Conservation (phyloP, 2,113 vertebrate genomes). For the Nycticorax nycticorax region DNA sequence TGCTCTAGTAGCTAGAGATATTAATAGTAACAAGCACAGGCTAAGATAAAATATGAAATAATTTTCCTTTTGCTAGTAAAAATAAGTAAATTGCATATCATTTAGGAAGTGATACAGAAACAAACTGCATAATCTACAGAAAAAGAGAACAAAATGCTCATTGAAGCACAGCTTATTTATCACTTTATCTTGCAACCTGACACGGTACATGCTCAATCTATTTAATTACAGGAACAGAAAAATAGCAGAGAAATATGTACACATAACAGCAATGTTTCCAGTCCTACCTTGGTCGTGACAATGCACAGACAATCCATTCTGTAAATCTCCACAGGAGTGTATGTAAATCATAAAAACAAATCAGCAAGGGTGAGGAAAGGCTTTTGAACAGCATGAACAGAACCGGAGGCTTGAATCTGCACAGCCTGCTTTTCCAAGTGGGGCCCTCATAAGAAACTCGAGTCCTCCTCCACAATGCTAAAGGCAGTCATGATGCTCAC, state of each 20-base stretch:
- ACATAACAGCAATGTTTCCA: constrained; percentile 68
- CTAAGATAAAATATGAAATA: constrained; percentile 47
- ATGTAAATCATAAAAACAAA: constrained; percentile 83
- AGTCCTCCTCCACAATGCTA: constrained; percentile 84
- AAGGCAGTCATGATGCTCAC: constrained; percentile 80
- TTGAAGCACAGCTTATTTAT: constrained; percentile 64
- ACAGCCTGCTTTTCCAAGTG: constrained; percentile 76
- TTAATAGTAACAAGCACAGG: constrained; percentile 69
- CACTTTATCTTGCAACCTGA: constrained; percentile 66
- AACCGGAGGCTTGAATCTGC: constrained; percentile 76
- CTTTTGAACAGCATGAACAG: constrained; percentile 71
- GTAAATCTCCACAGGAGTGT: constrained; percentile 78
- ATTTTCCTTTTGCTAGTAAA: constrained; percentile 48
- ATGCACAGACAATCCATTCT: constrained; percentile 97
- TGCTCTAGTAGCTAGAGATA: constrained; percentile 66
- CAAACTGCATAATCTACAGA: constrained; percentile 48
- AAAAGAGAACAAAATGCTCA: constrained; percentile 56
- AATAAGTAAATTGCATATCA: constrained; percentile 48
- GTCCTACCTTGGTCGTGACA: constrained; percentile 97
- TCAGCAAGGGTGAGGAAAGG: constrained; percentile 76
- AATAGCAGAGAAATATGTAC: constrained; percentile 69
- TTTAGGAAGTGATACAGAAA: constrained; percentile 68
- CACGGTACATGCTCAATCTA: constrained; percentile 59
- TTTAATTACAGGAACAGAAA: constrained; percentile 69
- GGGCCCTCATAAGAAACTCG: constrained; percentile 77